Percentiles rank a stretch among this genome's conserved stretches.
phyloP scores from a whole-genome alignment of 2,113 vertebrate genomes.

The Sylvia atricapilla region DNA sequence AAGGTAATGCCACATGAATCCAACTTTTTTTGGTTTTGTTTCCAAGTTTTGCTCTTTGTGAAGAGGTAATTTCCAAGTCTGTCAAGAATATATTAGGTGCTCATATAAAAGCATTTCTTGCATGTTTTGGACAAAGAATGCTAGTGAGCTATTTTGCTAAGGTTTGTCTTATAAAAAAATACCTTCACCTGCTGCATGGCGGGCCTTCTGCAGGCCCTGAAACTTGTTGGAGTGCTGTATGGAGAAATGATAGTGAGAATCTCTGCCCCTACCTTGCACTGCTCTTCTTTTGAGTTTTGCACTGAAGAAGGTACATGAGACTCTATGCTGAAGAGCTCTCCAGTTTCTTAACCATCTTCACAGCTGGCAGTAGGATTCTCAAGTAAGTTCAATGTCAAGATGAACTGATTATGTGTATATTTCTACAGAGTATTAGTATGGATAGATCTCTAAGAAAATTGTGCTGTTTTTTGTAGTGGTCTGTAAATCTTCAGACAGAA shows the following conservation, averaged over 20 bases:
- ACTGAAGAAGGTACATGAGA: neutral
- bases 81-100: no score
- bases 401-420: accelerated
- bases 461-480: neutral
- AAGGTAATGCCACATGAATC: neutral
- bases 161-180: neutral
- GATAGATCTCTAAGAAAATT: neutral
- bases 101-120: neutral
- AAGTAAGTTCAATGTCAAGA: neutral
- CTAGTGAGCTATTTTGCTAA: neutral
- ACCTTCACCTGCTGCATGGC: neutral
- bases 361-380: neutral
- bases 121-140: neutral
- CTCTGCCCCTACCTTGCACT: accelerated
- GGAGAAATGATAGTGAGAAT: neutral
- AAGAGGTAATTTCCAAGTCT: neutral
- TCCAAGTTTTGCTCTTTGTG: neutral
- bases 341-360: neutral
- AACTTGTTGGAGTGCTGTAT: neutral
- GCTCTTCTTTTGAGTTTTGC: neutral
- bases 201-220: neutral
- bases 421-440: neutral
- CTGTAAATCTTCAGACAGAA: neutral
- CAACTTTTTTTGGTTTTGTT: neutral
- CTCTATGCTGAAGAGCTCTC: neutral